These are phyloP conservation scores for Hydrozoanthus tunicans DNA, from an alignment of 64 coral and sea anemone genomes.

Conservation along the genomic window DNA sequence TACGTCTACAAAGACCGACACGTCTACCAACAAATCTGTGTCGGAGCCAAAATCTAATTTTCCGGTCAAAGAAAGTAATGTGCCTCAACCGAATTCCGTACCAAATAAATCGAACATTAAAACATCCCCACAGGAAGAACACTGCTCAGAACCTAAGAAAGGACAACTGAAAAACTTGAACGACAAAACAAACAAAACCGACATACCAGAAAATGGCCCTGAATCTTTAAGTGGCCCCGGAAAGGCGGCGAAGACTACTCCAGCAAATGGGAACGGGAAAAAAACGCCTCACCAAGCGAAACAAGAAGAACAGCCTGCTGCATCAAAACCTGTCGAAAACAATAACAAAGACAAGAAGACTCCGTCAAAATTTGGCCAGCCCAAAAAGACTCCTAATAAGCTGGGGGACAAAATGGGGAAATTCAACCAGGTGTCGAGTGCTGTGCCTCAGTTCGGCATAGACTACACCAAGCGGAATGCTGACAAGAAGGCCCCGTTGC, in stretches of 20 bases:
- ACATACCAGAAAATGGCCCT: not conserved
- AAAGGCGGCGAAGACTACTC: not conserved
- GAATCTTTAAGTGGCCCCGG: not conserved
- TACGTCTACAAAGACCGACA: not conserved
- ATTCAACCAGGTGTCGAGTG: conserved; percentile 9
- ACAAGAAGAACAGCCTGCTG: not conserved
- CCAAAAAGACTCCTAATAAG: conserved; percentile 46
- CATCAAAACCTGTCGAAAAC: not conserved
- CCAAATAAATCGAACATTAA: not conserved
- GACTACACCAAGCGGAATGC: conserved; percentile 35
- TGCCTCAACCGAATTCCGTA: not conserved
- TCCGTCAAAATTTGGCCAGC: conserved; percentile 16
- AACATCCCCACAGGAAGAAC: not conserved
- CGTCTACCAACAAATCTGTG: not conserved
- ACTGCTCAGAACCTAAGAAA: not conserved
- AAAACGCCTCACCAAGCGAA: not conserved
- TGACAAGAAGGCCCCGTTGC: conserved; percentile 10
- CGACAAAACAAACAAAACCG: not conserved
- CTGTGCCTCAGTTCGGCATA: conserved; percentile 36
- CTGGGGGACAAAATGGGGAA: conserved; percentile 42
- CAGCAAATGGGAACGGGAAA: not conserved
- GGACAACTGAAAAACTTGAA: not conserved
- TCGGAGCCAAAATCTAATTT: conserved; percentile 1
- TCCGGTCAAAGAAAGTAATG: not conserved
- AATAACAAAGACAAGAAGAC: not conserved